Evolutionary conservation across 2,888 invertebrate species (phyloP), one percentile per base, ranked within the genome.

Genomic region (Marasmarcha lunaedactyla): DNA sequence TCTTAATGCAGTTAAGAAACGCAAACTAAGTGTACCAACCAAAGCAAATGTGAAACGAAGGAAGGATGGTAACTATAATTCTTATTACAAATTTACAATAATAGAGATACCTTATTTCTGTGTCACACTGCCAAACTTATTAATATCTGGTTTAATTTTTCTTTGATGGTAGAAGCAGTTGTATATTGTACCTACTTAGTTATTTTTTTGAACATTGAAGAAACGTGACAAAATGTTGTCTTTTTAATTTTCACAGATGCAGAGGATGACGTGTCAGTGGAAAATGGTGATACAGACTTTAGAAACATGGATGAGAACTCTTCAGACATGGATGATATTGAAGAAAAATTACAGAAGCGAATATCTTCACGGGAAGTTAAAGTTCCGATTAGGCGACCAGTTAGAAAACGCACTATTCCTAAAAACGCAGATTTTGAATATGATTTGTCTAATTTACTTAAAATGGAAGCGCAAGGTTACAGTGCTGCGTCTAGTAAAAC

Each of bases 371-470:
- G 54, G 30, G 42, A 43, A 1, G 42, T 58, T 11, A 54, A 71
- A 6, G 62, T 71, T 14, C 60, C 70, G n/a, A 72, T 71, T 6
- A 66, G 79, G 37, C 76, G 89, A 46, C 89, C 90, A 1, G 85
- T 88, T 10, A 83, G 90, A 30, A 89, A 89, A 61, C 87, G 88
- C 46, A 79, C 87, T 1, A 89, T 88, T 62, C 85, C 86, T 6
- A 85, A 87, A 46, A 85, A 88, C 56, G 88, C 88, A 55, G 90
- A 91, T 68, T 91, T 90, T 59, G 87, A 90, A 49, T 91, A 90
- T 55, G 90, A 90, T 69, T 69, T 90, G 47, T 87, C 88, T 2
- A 85, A 84, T 65, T 61, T 86, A 39, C 58, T 86, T 27, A 86
- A 86, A 63, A 64, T 72, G 68, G 83, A 84, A 64, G 78, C 78